These are phyloP conservation scores for Ctena decussata DNA, from an alignment of 2,888 invertebrate species.

Conservation along the genomic window DNA sequence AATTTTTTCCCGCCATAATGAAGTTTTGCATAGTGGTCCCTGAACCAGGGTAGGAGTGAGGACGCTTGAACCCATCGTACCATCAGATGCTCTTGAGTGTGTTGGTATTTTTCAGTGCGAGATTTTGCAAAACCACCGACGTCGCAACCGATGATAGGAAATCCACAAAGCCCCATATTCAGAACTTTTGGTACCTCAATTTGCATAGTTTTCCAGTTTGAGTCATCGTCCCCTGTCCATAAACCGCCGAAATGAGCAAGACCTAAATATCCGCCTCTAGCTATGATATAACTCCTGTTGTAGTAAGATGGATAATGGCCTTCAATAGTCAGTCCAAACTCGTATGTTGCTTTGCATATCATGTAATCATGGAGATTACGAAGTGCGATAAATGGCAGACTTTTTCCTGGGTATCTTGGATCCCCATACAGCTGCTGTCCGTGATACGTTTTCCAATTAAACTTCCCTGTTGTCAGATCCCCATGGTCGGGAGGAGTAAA, in stretches of 20 bases:
- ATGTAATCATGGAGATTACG: neutral
- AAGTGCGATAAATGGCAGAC: neutral
- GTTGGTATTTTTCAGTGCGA: neutral
- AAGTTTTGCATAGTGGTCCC: neutral
- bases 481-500: neutral
- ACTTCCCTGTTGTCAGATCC: neutral
- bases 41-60: neutral
- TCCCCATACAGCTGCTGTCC: neutral
- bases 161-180: neutral
- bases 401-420: neutral
- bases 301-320: neutral
- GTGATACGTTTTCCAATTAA: neutral
- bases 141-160: neutral
- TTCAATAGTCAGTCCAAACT: neutral
- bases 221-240: neutral
- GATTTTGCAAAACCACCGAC: neutral
- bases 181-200: neutral
- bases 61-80: neutral
- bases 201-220: neutral
- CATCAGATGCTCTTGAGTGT: neutral
- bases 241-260: neutral
- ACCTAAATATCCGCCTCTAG: neutral
- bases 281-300: neutral
- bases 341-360: neutral
- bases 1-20: neutral